Base-by-base conservation (phyloP, 2,113 vertebrate genomes). In the Mustela nigripes region DNA sequence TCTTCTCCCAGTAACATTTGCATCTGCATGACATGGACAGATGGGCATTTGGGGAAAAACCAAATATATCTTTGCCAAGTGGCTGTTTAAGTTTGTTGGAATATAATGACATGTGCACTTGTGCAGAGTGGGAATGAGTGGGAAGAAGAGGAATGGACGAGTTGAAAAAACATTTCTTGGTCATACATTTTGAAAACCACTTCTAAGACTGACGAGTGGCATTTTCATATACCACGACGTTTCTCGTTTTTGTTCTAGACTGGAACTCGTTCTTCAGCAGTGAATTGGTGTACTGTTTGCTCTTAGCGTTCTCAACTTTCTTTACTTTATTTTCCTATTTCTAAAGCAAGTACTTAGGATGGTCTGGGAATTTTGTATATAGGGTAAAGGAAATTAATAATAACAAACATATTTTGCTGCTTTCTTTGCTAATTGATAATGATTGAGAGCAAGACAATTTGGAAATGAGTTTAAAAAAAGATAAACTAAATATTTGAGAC, bases 401-500 rank as follows among this genome's bases (percentile, higher is more conserved):
- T 90, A 92, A 71, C 11, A 48, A 76, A 96, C 90, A 39, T 69
- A 87, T n/a, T 79, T 83, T 62, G 16, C 65, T 85, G 4, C 18
- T 81, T 84, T 96, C 4, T 89, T 95, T 90, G 74, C 87, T 95
- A 92, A 88, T 15, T 95, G 74, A 67, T 85, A 48, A 92, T 91
- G 58, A 16, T 82, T 93, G 74, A 92, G 36, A 89, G n/a, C 12
- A 82, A 83, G 14, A 94, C 94, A 82, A 95, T 80, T 97, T 97
- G 53, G 10, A 96, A 91, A 96, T 86, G 89, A 67, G 7, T 15
- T 71, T 58, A 83, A 94, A 79, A 73, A 84, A 74, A 84, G 42
- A 45, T 50, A 50, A 86, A 78, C 39, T 56, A 16, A n/a, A 6
- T 88, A 91, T 91, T 92, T 92, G 67, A 86, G 88, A 95, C 31